phyloP scores from a whole-genome alignment of 2,113 vertebrate species.

The Syngnathus scovelli region DNA sequence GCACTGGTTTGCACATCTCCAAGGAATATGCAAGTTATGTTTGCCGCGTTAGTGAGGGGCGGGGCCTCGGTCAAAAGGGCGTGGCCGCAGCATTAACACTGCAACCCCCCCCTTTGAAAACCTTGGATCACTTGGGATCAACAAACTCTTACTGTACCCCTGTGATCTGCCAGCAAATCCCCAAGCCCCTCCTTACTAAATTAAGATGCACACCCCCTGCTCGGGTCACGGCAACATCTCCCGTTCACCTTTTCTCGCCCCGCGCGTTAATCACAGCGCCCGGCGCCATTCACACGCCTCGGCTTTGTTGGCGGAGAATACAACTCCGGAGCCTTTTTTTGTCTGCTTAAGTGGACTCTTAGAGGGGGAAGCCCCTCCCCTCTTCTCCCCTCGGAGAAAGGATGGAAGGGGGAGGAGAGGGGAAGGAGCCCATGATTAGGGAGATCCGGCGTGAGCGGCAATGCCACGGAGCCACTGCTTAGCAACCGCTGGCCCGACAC shows the following conservation, averaged over 20 bases:
- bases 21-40: too few species aligned
- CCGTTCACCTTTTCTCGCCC: slow-evolving; percentile 43
- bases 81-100: too few species aligned
- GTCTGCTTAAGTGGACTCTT: slow-evolving; percentile 82
- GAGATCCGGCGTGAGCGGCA: slow-evolving; percentile 73
- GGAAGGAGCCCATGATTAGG: slow-evolving; percentile 61
- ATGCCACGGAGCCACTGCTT: slow-evolving; percentile 68
- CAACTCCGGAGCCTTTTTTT: slow-evolving; percentile 74
- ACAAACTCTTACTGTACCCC: neutral
- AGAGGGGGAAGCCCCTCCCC: slow-evolving; percentile 59
- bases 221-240: slow-evolving; percentile 17
- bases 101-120: neutral
- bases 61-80: too few species aligned
- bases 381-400: slow-evolving; percentile 59
- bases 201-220: slow-evolving; percentile 1
- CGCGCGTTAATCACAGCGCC: slow-evolving; percentile 84
- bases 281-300: slow-evolving; percentile 78
- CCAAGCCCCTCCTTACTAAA: neutral
- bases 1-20: neutral
- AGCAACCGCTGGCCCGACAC: slow-evolving; percentile 72
- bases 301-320: slow-evolving; percentile 80
- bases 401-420: slow-evolving; percentile 60
- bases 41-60: too few species aligned
- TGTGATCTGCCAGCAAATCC: neutral
- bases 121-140: neutral